Conservation (phyloP, 2,797 vertebrate genomes). For the Tokudaia muenninki region DNA sequence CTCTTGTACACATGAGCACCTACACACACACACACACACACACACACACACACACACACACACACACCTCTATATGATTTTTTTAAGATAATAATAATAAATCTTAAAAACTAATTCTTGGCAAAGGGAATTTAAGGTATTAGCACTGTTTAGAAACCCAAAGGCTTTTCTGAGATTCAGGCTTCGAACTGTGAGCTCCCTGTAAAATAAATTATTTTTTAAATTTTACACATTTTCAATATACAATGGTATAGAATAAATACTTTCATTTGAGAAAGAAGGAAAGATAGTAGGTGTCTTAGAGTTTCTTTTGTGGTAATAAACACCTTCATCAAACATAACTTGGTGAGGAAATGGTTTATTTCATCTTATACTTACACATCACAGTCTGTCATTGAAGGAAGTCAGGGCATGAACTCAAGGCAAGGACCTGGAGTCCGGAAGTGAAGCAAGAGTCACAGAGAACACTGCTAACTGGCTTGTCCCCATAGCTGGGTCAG, state of each 20-base stretch:
- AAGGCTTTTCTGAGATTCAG: not conserved
- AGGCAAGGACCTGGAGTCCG: not conserved
- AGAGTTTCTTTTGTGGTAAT: not conserved
- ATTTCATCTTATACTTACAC: not conserved
- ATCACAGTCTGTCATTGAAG: not conserved
- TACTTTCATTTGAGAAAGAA: not conserved
- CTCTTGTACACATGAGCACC: not conserved
- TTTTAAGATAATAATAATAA: not conserved
- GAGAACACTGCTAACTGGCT: not conserved
- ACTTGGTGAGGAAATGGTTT: not conserved
- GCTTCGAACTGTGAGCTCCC: not conserved
- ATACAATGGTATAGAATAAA: not conserved
- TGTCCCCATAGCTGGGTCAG: not conserved
- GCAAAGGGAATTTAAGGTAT: not conserved
- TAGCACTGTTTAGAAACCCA: not conserved
- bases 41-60: not conserved
- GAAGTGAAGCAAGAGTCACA: not conserved
- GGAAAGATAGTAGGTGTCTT: not conserved
- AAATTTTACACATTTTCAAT: not conserved
- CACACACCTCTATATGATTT: not conserved
- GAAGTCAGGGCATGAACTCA: not conserved
- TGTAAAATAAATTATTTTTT: not conserved
- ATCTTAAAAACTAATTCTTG: not conserved
- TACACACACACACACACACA: not conserved
- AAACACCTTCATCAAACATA: not conserved